Percentiles rank a stretch among this genome's conserved stretches.
phyloP scores from a whole-genome alignment of 2,113 vertebrate genomes.

The Aviceda subcristata region DNA sequence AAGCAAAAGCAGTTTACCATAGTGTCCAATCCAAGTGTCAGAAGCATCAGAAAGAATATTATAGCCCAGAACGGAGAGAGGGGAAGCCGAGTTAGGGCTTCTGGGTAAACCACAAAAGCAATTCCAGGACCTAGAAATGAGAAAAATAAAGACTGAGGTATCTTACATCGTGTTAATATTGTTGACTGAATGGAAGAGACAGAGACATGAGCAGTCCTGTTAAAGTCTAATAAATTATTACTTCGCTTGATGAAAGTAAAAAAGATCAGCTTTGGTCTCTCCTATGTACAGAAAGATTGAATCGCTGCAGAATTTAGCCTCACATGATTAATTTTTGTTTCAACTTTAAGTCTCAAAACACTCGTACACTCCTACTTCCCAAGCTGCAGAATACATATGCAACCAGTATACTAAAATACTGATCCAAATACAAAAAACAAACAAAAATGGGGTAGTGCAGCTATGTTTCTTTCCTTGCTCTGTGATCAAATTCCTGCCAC shows the following conservation, averaged over 20 bases:
- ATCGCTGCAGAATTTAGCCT: not conserved
- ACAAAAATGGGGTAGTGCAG: not conserved
- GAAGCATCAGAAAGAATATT: slow-evolving; percentile 98
- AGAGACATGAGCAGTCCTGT: not conserved
- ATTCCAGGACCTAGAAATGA: slow-evolving; percentile 89
- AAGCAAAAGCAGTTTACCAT: slow-evolving; percentile 82
- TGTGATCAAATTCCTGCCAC: not conserved
- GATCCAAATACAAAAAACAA: not conserved
- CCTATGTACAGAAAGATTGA: not conserved
- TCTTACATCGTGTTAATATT: not conserved
- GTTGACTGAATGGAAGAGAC: not conserved
- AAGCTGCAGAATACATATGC: not conserved
- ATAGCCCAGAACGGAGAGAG: slow-evolving; percentile 98
- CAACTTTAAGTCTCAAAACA: not conserved
- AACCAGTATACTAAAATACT: no score
- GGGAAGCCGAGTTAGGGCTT: slow-evolving; percentile 94
- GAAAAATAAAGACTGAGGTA: not conserved
- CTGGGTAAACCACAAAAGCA: slow-evolving; percentile 97
- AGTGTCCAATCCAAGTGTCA: slow-evolving; percentile 95
- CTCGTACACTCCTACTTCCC: not conserved
- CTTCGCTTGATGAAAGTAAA: not conserved
- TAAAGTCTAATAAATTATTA: not conserved
- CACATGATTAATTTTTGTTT: not conserved
- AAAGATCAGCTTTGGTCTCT: not conserved
- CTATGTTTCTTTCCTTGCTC: not conserved